Percentiles rank a stretch among this genome's conserved stretches.
phyloP scores from a whole-genome alignment of 2,888 invertebrate species.

The Drosophila nr. perissopoda region DNA sequence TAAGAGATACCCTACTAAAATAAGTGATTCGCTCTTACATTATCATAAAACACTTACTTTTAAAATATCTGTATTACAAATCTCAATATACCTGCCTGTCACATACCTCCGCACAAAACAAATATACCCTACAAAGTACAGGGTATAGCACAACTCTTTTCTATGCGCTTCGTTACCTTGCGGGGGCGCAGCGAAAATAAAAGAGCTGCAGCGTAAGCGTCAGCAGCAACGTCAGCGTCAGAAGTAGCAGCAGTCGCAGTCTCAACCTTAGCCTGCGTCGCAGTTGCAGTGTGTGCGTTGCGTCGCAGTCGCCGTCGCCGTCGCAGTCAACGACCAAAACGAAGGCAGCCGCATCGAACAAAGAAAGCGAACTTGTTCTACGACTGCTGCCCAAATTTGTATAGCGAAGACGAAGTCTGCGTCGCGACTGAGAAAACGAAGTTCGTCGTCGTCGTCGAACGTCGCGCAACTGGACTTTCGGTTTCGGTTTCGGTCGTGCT shows the following conservation, averaged over 20 bases:
- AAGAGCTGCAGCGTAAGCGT: conserved; percentile 13
- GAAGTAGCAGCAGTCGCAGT: neutral
- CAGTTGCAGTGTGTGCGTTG: neutral
- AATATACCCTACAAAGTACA: neutral
- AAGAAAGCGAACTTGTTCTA: conserved; percentile 76
- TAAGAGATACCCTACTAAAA: neutral
- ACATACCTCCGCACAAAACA: too few relatives aligned
- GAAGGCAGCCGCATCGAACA: conserved; percentile 55
- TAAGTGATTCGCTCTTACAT: neutral
- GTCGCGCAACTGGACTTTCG: conserved; percentile 41
- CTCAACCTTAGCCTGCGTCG: neutral
- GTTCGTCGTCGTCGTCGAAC: neutral
- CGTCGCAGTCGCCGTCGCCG: neutral
- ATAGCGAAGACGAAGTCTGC: conserved; percentile 15
- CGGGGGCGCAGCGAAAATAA: conserved; percentile 38
- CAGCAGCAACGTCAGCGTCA: neutral
- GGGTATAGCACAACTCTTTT: neutral
- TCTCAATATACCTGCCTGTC: neutral
- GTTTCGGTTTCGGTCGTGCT: conserved; percentile 63
- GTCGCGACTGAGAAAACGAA: conserved; percentile 9
- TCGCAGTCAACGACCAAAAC: conserved; percentile 19
- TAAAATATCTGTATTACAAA: too few relatives aligned
- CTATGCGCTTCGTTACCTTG: conserved; percentile 19
- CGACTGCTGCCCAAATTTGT: conserved; percentile 43
- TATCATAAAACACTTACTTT: too few relatives aligned